Evolutionary conservation across 2,797 vertebrate species (phyloP).

Genomic region (Falco berigora): DNA sequence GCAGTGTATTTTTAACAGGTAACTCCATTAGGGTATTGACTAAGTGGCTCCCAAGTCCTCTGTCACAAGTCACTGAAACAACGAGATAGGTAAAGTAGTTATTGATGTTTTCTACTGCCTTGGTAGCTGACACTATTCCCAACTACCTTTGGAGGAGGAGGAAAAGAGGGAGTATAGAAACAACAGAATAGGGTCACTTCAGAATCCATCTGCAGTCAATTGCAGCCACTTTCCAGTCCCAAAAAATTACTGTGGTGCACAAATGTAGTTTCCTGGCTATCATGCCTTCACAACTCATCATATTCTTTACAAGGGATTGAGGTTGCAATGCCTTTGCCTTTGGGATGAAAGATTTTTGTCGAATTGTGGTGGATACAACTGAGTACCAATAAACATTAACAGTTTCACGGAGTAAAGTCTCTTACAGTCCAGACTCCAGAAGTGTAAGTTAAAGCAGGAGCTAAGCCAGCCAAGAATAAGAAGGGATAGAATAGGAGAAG

Average conservation of each 20-base stretch:
- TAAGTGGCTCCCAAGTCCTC: slow-evolving; percentile 2
- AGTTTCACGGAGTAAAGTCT: not conserved
- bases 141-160: not conserved
- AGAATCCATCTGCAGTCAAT: not conserved
- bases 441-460: not conserved
- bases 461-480: not conserved
- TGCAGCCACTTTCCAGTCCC: not conserved
- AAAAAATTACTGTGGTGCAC: not conserved
- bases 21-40: slow-evolving; percentile 37
- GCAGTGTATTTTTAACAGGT: slow-evolving; percentile 34
- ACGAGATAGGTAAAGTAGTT: slow-evolving; percentile 21
- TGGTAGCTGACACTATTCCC: not conserved
- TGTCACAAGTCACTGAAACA: slow-evolving; percentile 23
- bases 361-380: not conserved
- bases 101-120: slow-evolving; percentile 26
- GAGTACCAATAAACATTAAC: not conserved
- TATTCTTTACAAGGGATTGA: not conserved
- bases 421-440: not conserved
- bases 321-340: not conserved
- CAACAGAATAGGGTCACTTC: slow-evolving; percentile 1
- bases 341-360: not conserved
- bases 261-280: not conserved
- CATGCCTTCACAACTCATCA: not conserved
- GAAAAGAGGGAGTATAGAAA: not conserved
- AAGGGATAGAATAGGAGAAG: not conserved